A percentile compares a stretch with the other conserved stretches of the same genome.
phyloP scores from a whole-genome alignment of 2,888 invertebrate genomes.

The Siphonodentalium dalli region DNA sequence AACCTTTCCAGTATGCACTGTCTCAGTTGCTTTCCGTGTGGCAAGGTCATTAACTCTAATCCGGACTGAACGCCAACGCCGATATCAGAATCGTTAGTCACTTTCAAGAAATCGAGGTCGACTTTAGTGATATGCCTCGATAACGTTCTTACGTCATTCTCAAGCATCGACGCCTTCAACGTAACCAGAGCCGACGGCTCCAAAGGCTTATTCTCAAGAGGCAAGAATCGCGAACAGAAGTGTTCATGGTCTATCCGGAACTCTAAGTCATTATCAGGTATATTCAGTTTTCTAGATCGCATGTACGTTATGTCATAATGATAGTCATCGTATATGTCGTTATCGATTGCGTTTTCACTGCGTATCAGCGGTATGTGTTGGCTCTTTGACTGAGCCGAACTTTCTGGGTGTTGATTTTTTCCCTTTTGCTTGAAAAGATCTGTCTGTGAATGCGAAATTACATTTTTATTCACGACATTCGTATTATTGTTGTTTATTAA shows the following conservation, averaged over 20 bases:
- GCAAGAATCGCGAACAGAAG: constrained; percentile 37
- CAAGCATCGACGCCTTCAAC: constrained; percentile 80
- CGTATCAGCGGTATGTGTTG: too few relatives aligned
- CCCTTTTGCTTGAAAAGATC: too few relatives aligned
- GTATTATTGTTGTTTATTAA: too few relatives aligned
- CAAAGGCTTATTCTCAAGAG: constrained; percentile 83
- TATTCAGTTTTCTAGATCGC: constrained; percentile 30
- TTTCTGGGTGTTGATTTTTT: too few relatives aligned
- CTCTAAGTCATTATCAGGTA: constrained; percentile 35
- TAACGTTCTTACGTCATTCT: constrained; percentile 80
- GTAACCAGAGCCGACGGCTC: constrained; percentile 82
- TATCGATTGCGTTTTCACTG: constrained; percentile 14
- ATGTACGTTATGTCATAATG: constrained; percentile 22
- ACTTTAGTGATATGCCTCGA: constrained; percentile 88
- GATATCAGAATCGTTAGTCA: constrained; percentile 65
- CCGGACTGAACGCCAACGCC: constrained; percentile 71
- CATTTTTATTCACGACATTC: too few relatives aligned
- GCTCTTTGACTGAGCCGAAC: too few relatives aligned
- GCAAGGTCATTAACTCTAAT: constrained; percentile 83
- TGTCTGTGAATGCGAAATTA: too few relatives aligned
- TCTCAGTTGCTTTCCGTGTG: constrained; percentile 84
- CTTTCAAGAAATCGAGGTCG: constrained; percentile 77
- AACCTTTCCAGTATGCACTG: constrained; percentile 87
- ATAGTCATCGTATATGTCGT: constrained; percentile 1
- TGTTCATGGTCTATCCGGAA: constrained; percentile 31